Evolutionary conservation across 2,888 invertebrate genomes (phyloP).

Genomic region (Coenonympha glycerion): DNA sequence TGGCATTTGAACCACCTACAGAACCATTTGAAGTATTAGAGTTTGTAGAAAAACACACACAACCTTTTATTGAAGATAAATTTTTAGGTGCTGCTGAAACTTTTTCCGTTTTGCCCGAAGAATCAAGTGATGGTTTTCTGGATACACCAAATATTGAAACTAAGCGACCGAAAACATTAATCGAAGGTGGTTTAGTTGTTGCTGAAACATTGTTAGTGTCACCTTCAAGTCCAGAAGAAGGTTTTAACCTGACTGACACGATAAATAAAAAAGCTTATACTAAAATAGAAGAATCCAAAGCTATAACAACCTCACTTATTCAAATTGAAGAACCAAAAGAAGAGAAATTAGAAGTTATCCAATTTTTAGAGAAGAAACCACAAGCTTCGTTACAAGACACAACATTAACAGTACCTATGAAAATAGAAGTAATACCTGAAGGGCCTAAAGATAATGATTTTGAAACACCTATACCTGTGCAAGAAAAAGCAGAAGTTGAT

Average conservation of each 20-base stretch:
- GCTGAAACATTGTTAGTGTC: neutral
- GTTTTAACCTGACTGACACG: neutral
- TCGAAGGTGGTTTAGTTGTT: neutral
- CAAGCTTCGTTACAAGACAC: conserved; percentile 8
- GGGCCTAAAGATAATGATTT: conserved; percentile 11
- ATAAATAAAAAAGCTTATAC: conserved; percentile 8
- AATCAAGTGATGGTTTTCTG: conserved; percentile 1
- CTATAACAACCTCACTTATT: conserved; percentile 5
- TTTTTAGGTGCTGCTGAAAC: conserved; percentile 15
- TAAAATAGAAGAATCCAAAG: conserved; percentile 2
- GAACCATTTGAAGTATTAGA: conserved; percentile 6
- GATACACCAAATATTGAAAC: neutral
- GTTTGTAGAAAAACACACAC: conserved; percentile 3
- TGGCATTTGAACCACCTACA: conserved; percentile 10
- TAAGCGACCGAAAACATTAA: neutral
- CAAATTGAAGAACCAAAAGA: conserved; percentile 15
- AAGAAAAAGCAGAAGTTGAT: conserved; percentile 15
- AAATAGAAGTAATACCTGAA: conserved; percentile 1
- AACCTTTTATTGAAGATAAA: conserved; percentile 14
- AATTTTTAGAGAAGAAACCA: neutral
- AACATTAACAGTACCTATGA: conserved; percentile 7
- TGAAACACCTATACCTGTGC: neutral
- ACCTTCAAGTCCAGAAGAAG: neutral
- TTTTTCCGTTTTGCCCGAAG: conserved; percentile 5
- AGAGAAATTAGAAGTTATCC: conserved; percentile 1